Base-by-base conservation (phyloP, 2,888 invertebrate species). In the Bedellia somnulentella region DNA sequence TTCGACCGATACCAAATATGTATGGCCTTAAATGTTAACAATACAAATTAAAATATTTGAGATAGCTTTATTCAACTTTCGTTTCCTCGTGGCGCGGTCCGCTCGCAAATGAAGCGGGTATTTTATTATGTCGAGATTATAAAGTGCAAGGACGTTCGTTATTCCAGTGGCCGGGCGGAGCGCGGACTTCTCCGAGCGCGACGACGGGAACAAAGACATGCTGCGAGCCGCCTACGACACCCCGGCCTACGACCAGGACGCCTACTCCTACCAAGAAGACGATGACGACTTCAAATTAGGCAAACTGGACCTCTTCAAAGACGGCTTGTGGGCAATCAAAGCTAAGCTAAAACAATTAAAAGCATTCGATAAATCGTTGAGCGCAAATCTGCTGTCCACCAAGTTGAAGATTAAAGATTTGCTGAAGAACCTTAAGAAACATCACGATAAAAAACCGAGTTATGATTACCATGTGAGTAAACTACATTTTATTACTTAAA, bases 291-390 rank as follows among this genome's bases (percentile, higher is more conserved):
- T 55, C 5, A 43, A 58, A 2, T 35, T 44, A 0, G 57, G 54
- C 39, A 66, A 68, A 43, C 44, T 71, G 40, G 73, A 70, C 43
- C 47, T 71, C 35, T 45, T 67, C 11, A 70, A 71, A 35, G 71
- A 68, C 29, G 61, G 62, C 1, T 40, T 73, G 34, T 73, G 68
- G 71, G 61, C 57, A 1, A 33, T 73, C 18, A 70, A 70, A 34
- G 57, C 70, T 0, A 67, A 71, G 39, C 42, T 73, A 5, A 61
- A 64, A 15, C 62, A 73, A 32, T 38, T 73, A 5, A 64, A 63
- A 36, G 64, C 58, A 0, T 68, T 73, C 36, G 58, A 66, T 33
- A 70, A 66, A 28, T 68, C 71, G 2, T 40, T 75, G 23, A 59
- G 56, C 0, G 70, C 68, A 0, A 68, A 66, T 35, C 44, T 75